Evolutionary conservation across 1,140 invertebrate species (phyloP).

Genomic region (Anastrepha obliqua): DNA sequence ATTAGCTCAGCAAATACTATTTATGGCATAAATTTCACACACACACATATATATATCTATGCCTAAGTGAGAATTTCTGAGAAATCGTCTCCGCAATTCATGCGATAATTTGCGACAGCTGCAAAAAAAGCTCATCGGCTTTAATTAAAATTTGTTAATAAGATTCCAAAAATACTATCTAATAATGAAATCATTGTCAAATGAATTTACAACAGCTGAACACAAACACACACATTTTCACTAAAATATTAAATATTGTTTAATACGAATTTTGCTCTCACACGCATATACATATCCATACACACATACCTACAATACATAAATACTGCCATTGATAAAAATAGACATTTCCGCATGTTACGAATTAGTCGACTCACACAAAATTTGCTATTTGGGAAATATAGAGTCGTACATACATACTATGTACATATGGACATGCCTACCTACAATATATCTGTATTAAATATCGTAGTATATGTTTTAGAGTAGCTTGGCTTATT

Average conservation of each 20-base stretch:
- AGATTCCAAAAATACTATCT: constrained; percentile 32
- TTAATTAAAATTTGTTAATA: constrained; percentile 8
- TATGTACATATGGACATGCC: too few species aligned
- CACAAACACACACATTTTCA: not conserved
- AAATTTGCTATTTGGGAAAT: not conserved
- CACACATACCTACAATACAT: too few species aligned
- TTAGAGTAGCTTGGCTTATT: too few species aligned
- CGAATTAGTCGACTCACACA: not conserved
- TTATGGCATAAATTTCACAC: too few species aligned
- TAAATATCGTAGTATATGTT: too few species aligned
- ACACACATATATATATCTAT: too few species aligned
- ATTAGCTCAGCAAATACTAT: too few species aligned
- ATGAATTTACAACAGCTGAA: constrained; percentile 33
- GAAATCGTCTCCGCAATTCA: not conserved
- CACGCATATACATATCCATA: not conserved
- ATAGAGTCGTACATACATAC: not conserved
- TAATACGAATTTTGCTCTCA: not conserved
- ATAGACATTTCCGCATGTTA: constrained; percentile 10
- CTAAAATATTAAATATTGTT: not conserved
- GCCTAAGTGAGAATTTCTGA: not conserved
- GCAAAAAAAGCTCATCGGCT: not conserved
- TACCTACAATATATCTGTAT: too few species aligned
- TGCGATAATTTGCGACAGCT: constrained; percentile 2
- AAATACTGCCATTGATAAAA: constrained; percentile 19
- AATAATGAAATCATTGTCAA: constrained; percentile 26